phyloP scores from a whole-genome alignment of 2,797 vertebrate species.

The Enteromius radiatus region DNA sequence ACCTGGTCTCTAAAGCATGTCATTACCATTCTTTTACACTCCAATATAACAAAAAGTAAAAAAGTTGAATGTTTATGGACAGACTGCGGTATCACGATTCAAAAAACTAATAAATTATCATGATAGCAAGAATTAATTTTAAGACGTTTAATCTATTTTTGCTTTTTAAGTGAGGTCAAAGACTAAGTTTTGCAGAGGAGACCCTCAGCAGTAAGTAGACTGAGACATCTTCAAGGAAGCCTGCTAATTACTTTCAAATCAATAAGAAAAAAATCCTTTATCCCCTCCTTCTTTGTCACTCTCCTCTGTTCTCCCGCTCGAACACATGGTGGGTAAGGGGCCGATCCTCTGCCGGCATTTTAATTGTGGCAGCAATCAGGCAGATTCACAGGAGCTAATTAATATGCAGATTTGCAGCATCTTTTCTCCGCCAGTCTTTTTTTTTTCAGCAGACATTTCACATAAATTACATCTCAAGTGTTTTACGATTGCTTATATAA shows the following conservation, averaged over 20 bases:
- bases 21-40: conserved; percentile 20
- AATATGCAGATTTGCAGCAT: conserved; percentile 78
- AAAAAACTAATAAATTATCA: conserved; percentile 6
- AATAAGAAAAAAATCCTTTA: conserved; percentile 55
- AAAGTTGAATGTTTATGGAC: neutral
- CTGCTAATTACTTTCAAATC: conserved; percentile 60
- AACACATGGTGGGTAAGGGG: conserved; percentile 67
- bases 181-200: conserved; percentile 40
- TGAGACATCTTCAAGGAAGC: conserved; percentile 53
- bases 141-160: neutral
- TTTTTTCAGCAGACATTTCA: conserved; percentile 73
- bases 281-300: conserved; percentile 61
- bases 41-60: conserved; percentile 18
- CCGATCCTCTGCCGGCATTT: conserved; percentile 63
- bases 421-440: conserved; percentile 61
- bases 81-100: neutral
- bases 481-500: conserved; percentile 81
- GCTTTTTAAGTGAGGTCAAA: conserved; percentile 2
- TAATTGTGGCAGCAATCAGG: conserved; percentile 80
- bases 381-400: conserved; percentile 81
- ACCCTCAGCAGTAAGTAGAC: conserved; percentile 27
- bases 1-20: conserved; percentile 36
- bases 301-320: conserved; percentile 51
- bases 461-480: conserved; percentile 81
- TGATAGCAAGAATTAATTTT: neutral